Evolutionary conservation across 2,888 invertebrate species (phyloP).

Genomic region (Doris montereyensis): DNA sequence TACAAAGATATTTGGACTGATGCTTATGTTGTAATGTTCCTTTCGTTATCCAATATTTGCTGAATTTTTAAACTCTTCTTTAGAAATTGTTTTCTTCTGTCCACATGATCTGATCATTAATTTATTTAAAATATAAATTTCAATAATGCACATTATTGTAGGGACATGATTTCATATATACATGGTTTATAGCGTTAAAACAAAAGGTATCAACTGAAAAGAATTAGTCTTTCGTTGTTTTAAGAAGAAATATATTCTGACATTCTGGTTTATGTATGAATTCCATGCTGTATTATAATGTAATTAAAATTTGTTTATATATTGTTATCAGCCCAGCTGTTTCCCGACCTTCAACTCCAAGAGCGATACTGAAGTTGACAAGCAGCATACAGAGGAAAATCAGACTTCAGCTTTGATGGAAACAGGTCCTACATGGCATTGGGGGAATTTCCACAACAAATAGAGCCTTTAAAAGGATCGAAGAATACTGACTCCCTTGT

Average conservation of each 20-base stretch:
- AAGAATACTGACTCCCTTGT: too few relatives aligned
- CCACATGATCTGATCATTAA: background rate
- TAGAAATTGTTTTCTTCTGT: background rate
- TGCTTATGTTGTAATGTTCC: too few relatives aligned
- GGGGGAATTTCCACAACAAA: slow-evolving; percentile 62
- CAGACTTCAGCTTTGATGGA: slow-evolving; percentile 49
- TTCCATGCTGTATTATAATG: too few relatives aligned
- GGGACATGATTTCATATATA: too few relatives aligned
- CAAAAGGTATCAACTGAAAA: too few relatives aligned
- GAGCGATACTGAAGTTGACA: slow-evolving; percentile 94
- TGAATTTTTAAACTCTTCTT: background rate
- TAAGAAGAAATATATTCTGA: too few relatives aligned
- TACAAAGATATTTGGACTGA: too few relatives aligned
- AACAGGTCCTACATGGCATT: slow-evolving; percentile 63
- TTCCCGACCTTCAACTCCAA: slow-evolving; percentile 75
- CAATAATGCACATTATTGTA: background rate
- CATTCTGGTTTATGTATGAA: too few relatives aligned
- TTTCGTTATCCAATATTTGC: background rate
- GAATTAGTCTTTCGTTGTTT: too few relatives aligned
- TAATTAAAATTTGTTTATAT: too few relatives aligned
- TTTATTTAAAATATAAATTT: background rate
- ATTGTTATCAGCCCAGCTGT: slow-evolving; percentile 59
- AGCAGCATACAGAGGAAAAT: slow-evolving; percentile 78
- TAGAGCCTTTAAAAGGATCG: too few relatives aligned
- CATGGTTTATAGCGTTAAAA: too few relatives aligned